phyloP scores from a whole-genome alignment of 2,113 vertebrate genomes.

The Actinemys pallida region DNA sequence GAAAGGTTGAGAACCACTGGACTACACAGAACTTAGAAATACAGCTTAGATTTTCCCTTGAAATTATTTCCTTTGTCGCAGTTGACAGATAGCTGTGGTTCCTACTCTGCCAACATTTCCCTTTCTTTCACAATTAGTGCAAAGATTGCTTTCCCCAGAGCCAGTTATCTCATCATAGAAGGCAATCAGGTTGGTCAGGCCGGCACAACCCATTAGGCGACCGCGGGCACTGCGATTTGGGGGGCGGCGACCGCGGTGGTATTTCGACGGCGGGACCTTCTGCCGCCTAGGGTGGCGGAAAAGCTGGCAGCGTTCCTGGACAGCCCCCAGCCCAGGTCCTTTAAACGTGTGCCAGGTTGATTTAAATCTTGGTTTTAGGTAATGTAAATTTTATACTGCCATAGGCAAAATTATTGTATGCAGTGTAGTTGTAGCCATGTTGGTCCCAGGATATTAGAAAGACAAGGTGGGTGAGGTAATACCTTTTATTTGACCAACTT shows the following conservation, averaged over 20 bases:
- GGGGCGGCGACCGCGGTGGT: too few relatives aligned
- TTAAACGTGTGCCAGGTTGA: not conserved
- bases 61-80: not conserved
- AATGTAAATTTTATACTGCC: not conserved
- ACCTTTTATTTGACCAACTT: not conserved
- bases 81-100: not conserved
- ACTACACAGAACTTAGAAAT: not conserved
- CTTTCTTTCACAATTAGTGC: not conserved
- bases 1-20: too few relatives aligned
- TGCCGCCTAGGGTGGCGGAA: too few relatives aligned
- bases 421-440: not conserved
- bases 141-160: not conserved
- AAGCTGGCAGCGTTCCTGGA: too few relatives aligned
- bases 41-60: not conserved
- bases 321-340: not conserved
- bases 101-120: conserved; percentile 7
- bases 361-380: not conserved
- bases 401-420: not conserved
- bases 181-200: too few relatives aligned
- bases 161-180: too few relatives aligned
- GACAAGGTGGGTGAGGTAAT: not conserved
- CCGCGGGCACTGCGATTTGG: too few relatives aligned
- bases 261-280: too few relatives aligned
- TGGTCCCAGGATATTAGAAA: not conserved
- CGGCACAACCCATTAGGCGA: too few relatives aligned